Conservation (phyloP, 2,797 vertebrate species). For the Acrocephalus scirpaceus region DNA sequence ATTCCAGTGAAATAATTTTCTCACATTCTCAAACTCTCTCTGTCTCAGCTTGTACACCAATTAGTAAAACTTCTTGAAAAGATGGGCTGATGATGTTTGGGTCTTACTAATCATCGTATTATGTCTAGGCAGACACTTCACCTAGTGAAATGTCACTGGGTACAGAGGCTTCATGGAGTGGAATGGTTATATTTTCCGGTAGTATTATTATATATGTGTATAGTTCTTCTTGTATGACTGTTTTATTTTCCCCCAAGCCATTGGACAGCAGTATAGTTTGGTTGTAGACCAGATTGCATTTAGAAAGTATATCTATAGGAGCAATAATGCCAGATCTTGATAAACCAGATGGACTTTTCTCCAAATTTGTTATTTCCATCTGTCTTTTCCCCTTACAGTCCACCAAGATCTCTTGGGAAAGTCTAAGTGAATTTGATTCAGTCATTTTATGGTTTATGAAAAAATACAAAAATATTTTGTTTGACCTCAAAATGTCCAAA, state of each 20-base stretch:
- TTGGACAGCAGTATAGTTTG: background rate
- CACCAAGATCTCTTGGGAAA: background rate
- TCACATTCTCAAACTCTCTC: background rate
- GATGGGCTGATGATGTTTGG: background rate
- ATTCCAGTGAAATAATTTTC: background rate
- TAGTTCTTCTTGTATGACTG: background rate
- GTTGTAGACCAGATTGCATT: background rate
- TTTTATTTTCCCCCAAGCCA: background rate
- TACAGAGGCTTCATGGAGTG: background rate
- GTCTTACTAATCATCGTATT: background rate
- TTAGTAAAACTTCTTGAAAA: background rate
- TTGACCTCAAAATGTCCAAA: constrained; percentile 52
- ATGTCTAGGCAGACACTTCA: background rate
- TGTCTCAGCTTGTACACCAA: background rate
- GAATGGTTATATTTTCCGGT: background rate
- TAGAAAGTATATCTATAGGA: background rate
- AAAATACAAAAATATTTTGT: background rate
- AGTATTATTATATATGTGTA: background rate
- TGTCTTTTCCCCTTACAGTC: background rate
- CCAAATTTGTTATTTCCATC: background rate
- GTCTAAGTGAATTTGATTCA: background rate
- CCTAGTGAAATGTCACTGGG: background rate
- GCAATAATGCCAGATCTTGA: background rate
- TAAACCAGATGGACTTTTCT: background rate
- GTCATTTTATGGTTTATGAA: background rate